phyloP scores from a whole-genome alignment of 2,797 vertebrate genomes.

The Ataeniobius toweri region DNA sequence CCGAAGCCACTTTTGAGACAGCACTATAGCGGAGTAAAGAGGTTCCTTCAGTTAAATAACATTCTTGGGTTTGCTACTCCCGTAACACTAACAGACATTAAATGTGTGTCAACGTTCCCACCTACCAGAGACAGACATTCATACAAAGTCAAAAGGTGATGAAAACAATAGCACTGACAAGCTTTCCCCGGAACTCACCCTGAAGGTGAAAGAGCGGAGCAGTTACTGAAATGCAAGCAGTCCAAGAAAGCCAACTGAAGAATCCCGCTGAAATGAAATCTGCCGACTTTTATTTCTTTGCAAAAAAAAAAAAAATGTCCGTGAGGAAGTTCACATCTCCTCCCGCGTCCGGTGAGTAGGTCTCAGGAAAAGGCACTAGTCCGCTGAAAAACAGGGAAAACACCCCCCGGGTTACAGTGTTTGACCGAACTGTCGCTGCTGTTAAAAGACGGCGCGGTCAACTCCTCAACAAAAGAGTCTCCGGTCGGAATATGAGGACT shows the following conservation, averaged over 20 bases:
- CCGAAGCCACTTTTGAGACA: background rate
- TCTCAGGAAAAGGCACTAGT: slow-evolving; percentile 64
- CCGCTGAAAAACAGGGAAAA: slow-evolving; percentile 41
- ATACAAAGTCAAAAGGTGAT: background rate
- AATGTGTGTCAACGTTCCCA: background rate
- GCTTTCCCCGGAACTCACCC: slow-evolving; percentile 74
- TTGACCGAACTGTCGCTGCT: slow-evolving; percentile 33
- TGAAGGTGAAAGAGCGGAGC: slow-evolving; percentile 49
- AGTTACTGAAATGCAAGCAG: slow-evolving; percentile 46
- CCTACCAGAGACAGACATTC: background rate
- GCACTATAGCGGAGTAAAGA: background rate
- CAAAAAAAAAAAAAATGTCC: slow-evolving; percentile 53
- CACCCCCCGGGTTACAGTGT: background rate
- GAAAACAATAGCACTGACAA: slow-evolving; percentile 9
- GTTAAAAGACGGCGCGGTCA: slow-evolving; percentile 35
- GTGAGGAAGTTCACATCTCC: slow-evolving; percentile 70
- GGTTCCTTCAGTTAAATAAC: background rate
- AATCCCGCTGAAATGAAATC: slow-evolving; percentile 15
- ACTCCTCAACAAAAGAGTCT: slow-evolving; percentile 69
- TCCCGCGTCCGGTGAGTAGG: slow-evolving; percentile 26
- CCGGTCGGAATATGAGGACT: slow-evolving; percentile 48
- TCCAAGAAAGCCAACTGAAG: slow-evolving; percentile 36
- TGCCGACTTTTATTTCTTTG: background rate
- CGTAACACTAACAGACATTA: background rate
- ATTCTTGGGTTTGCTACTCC: background rate